A percentile compares a stretch with the other conserved stretches of the same genome.
Evolutionary conservation across 2,113 vertebrate species (phyloP).

Genomic region (Smithornis capensis): DNA sequence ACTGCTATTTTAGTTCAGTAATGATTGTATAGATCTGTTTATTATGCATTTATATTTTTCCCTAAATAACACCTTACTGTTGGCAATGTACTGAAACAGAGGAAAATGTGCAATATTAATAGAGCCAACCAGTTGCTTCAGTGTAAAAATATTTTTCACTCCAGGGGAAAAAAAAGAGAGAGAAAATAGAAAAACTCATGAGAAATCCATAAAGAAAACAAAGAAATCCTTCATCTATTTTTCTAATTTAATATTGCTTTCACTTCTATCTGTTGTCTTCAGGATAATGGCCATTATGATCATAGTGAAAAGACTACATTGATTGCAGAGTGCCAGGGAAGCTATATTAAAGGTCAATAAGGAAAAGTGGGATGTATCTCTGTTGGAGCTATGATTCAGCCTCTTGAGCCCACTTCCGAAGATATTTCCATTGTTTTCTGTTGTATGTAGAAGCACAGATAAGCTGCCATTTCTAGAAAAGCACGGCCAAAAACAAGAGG

Average conservation of each 20-base stretch:
- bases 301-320: slow-evolving; percentile 48
- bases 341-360: slow-evolving; percentile 63
- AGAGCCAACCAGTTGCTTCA: slow-evolving; percentile 48
- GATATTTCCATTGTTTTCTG: slow-evolving; percentile 28
- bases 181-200: background rate
- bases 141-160: slow-evolving; percentile 38
- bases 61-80: slow-evolving; percentile 69
- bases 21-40: slow-evolving; percentile 73
- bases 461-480: background rate
- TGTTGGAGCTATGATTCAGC: slow-evolving; percentile 39
- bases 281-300: slow-evolving; percentile 45
- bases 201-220: slow-evolving; percentile 58
- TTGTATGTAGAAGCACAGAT: background rate
- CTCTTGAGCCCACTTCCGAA: slow-evolving; percentile 22
- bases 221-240: slow-evolving; percentile 56
- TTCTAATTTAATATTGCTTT: slow-evolving; percentile 57
- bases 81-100: slow-evolving; percentile 52
- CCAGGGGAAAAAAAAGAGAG: background rate
- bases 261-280: slow-evolving; percentile 38
- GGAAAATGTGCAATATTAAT: slow-evolving; percentile 60
- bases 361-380: slow-evolving; percentile 39
- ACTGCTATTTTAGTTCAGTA: slow-evolving; percentile 73
- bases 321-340: slow-evolving; percentile 41
- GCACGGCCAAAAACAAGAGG: background rate
- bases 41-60: slow-evolving; percentile 72